Percentiles rank a stretch among this genome's conserved stretches.
phyloP scores from a whole-genome alignment of 2,888 invertebrate genomes.

The Busseola fusca region DNA sequence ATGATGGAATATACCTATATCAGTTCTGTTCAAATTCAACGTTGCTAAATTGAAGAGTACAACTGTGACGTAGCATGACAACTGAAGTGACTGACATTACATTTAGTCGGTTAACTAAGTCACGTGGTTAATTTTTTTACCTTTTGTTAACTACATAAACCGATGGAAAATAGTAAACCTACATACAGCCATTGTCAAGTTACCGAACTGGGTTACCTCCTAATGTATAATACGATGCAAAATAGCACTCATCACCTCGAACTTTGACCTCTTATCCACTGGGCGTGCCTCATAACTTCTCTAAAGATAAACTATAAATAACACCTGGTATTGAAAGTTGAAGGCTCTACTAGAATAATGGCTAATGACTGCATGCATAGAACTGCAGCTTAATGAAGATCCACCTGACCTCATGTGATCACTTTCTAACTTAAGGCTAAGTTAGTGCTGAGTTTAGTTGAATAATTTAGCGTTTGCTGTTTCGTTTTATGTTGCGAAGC shows the following conservation, averaged over 20 bases:
- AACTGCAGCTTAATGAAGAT: conserved; percentile 70
- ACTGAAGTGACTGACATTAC: no score
- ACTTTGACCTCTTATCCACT: conserved; percentile 9
- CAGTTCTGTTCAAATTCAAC: no score
- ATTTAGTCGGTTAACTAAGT: no score
- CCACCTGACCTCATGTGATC: conserved; percentile 63
- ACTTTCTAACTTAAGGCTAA: conserved; percentile 71
- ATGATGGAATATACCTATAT: no score
- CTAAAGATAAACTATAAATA: conserved; percentile 36
- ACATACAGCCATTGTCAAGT: not conserved
- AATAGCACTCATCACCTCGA: conserved; percentile 14
- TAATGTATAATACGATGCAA: not conserved
- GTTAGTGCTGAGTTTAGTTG: conserved; percentile 19
- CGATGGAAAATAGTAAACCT: no score
- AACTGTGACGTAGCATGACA: no score
- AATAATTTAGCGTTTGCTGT: conserved; percentile 12
- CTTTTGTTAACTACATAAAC: no score
- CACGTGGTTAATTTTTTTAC: no score
- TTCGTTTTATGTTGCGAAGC: not conserved
- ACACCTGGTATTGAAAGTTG: conserved; percentile 49
- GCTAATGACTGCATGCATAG: conserved; percentile 61
- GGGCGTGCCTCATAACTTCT: conserved; percentile 32
- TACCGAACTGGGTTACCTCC: not conserved
- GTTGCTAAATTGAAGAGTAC: no score
- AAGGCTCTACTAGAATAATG: conserved; percentile 43